phyloP scores from a whole-genome alignment of 2,113 vertebrate species.

The Fregetta grallaria region DNA sequence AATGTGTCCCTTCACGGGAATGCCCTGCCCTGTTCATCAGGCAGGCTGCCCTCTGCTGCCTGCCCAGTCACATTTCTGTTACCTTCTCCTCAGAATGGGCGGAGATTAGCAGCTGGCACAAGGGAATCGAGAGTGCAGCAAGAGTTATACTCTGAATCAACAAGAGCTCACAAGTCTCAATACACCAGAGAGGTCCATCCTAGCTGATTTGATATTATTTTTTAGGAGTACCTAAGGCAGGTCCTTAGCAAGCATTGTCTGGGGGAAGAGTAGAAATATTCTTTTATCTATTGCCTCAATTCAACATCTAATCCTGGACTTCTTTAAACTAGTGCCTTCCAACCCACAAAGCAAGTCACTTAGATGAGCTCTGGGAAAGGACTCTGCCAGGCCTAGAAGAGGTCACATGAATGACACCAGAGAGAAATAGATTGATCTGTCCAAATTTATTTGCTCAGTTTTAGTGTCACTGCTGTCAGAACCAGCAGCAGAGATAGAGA shows the following conservation, averaged over 20 bases:
- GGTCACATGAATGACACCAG: background rate
- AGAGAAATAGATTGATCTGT: background rate
- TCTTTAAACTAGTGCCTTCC: background rate
- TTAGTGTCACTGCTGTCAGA: background rate
- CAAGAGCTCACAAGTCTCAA: background rate
- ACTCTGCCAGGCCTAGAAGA: background rate
- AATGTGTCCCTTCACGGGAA: accelerated
- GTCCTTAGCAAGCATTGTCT: background rate
- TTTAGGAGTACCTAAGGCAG: background rate
- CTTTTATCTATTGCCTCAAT: background rate
- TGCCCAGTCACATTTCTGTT: background rate
- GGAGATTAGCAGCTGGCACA: background rate
- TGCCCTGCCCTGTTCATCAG: background rate
- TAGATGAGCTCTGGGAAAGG: background rate
- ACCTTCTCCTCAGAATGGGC: background rate
- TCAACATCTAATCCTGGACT: background rate
- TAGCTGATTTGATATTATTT: background rate
- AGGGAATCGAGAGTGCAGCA: accelerated
- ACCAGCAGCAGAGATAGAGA: background rate
- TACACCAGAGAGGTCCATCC: background rate
- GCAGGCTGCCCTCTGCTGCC: background rate
- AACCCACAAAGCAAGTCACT: background rate
- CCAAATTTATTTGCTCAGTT: background rate
- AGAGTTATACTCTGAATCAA: background rate
- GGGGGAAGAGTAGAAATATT: background rate